Evolutionary conservation across 2,888 invertebrate species (phyloP).

Genomic region (Vanessa cardui): DNA sequence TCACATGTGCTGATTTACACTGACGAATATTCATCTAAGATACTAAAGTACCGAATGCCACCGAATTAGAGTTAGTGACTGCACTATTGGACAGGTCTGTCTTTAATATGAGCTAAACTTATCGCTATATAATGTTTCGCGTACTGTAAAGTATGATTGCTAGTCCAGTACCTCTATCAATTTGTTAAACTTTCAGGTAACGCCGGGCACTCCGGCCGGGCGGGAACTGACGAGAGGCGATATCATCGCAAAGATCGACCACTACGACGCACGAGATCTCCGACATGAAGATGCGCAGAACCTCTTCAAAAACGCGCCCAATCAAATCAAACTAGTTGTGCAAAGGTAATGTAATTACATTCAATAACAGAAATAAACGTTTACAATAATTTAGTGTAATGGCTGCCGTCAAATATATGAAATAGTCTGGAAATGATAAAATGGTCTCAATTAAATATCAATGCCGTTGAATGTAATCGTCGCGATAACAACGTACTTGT

Average conservation of each 20-base stretch:
- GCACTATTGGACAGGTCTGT: too few species aligned
- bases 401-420: not conserved
- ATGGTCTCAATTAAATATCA: conserved; percentile 33
- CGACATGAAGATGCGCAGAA: conserved; percentile 96
- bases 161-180: not conserved
- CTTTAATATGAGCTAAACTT: too few species aligned
- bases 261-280: conserved; percentile 93
- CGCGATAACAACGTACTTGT: too few species aligned
- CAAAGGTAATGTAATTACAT: conserved; percentile 85
- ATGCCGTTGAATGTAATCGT: not conserved
- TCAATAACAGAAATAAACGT: not conserved
- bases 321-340: conserved; percentile 90
- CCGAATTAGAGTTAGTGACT: too few species aligned
- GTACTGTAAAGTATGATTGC: too few species aligned
- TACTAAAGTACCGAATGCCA: too few species aligned
- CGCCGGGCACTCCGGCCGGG: conserved; percentile 92
- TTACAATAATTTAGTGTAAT: not conserved
- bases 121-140: too few species aligned
- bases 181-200: conserved; percentile 86
- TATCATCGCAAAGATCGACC: conserved; percentile 94
- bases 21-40: not conserved
- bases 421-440: conserved; percentile 24
- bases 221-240: conserved; percentile 94
- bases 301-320: conserved; percentile 91
- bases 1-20: conserved; percentile 13